Evolutionary conservation across 2,113 vertebrate species (phyloP).

Genomic region (Myiopsitta monachus): DNA sequence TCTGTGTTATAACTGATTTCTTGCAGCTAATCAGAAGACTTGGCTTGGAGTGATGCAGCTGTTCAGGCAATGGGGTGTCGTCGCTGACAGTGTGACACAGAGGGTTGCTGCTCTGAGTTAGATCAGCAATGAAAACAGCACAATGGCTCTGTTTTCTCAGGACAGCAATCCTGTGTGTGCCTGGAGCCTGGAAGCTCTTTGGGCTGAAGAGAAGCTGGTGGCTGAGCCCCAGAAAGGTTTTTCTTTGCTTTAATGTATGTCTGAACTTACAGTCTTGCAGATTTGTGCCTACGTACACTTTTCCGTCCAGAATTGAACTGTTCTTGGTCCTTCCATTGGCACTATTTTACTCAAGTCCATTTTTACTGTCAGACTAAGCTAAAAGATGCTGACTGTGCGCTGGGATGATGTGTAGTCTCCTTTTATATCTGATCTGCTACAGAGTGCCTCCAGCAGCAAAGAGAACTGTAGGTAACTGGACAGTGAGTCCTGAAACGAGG

Average conservation of each 20-base stretch:
- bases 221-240: neutral
- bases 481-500: neutral
- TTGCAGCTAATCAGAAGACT: neutral
- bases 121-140: neutral
- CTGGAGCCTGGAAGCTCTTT: neutral
- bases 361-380: neutral
- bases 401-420: rapidly evolving
- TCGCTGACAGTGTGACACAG: rapidly evolving
- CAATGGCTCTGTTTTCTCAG: neutral
- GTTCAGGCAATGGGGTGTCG: neutral
- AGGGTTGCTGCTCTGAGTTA: neutral
- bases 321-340: neutral
- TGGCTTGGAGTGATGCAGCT: neutral
- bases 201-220: neutral
- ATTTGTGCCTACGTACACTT: rapidly evolving
- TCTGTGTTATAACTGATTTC: neutral
- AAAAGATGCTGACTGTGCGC: neutral
- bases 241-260: neutral
- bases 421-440: neutral
- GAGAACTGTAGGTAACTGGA: neutral
- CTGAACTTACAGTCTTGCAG: neutral
- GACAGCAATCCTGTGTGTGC: neutral
- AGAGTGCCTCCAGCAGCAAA: neutral
- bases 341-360: neutral
- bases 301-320: neutral